Percentiles rank a stretch among this genome's conserved stretches.
Evolutionary conservation across 1,140 invertebrate genomes (phyloP).

Genomic region (fruit fly (Drosophila melanogaster)): Release_6_plus_ISO1_MT NT_037436.4:19409501-19410000

Average conservation of each 20-base stretch:
- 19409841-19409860: too few species aligned
- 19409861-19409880: too few species aligned
- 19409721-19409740: slow-evolving; percentile 48
- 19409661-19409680: slow-evolving; percentile 13
- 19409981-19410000: neutral
- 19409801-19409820: neutral
- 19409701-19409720: slow-evolving; percentile 71
- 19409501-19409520: slow-evolving; percentile 82
- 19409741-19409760: slow-evolving; percentile 44
- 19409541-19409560: slow-evolving; percentile 73
- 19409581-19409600: slow-evolving; percentile 17
- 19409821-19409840: too few species aligned
- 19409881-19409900: too few species aligned
- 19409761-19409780: slow-evolving; percentile 30
- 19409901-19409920: too few species aligned
- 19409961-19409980: neutral
- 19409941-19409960: neutral
- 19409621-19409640: slow-evolving; percentile 55
- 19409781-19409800: slow-evolving; percentile 45
- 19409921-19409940: neutral
- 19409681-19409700: slow-evolving; percentile 72
- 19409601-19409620: slow-evolving; percentile 40
- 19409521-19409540: slow-evolving; percentile 76
- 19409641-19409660: slow-evolving; percentile 16
- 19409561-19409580: slow-evolving; percentile 36